These are phyloP conservation scores for Salminus brasiliensis DNA, from an alignment of 2,113 vertebrate species.

Conservation along the genomic window DNA sequence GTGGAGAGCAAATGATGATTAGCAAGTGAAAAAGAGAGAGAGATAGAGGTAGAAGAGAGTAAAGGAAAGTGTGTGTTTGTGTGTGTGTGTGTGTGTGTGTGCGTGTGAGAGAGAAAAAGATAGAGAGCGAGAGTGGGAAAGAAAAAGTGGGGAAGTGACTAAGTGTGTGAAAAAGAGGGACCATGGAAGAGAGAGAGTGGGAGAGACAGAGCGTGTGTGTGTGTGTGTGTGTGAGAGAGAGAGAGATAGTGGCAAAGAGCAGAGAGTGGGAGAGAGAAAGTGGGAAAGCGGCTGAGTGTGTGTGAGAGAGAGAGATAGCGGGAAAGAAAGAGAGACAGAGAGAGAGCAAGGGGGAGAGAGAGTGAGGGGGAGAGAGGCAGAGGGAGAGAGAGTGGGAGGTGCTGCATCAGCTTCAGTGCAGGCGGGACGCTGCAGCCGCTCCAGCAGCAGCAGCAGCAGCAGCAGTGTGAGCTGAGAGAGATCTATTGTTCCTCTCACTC, in stretches of 20 bases:
- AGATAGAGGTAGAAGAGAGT: not conserved
- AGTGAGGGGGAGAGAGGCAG: slow-evolving; percentile 51
- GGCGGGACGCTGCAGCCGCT: slow-evolving; percentile 62
- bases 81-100: no score
- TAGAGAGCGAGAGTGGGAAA: no score
- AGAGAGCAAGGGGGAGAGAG: slow-evolving; percentile 13
- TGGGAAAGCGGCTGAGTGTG: slow-evolving; percentile 6
- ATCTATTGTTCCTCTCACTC: slow-evolving; percentile 77
- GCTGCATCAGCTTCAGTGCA: slow-evolving; percentile 70
- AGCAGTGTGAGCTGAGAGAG: slow-evolving; percentile 63
- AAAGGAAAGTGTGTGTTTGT: no score
- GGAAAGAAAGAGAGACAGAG: slow-evolving; percentile 12
- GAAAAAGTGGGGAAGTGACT: not conserved
- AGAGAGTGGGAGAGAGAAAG: slow-evolving; percentile 8
- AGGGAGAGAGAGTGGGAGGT: slow-evolving; percentile 53
- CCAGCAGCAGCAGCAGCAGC: slow-evolving; percentile 68
- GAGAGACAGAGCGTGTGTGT: slow-evolving; percentile 14
- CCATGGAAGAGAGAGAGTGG: slow-evolving; percentile 20
- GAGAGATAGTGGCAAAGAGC: not conserved
- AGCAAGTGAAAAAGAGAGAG: slow-evolving; percentile 42
- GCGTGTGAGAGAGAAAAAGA: no score
- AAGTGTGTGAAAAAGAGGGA: not conserved
- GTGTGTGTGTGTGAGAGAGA: slow-evolving; percentile 14
- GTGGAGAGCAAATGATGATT: no score
- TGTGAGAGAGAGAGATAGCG: not conserved